Evolutionary conservation across 1,140 invertebrate species (phyloP).

Genomic region (Pseudomyrmex sp.): DNA sequence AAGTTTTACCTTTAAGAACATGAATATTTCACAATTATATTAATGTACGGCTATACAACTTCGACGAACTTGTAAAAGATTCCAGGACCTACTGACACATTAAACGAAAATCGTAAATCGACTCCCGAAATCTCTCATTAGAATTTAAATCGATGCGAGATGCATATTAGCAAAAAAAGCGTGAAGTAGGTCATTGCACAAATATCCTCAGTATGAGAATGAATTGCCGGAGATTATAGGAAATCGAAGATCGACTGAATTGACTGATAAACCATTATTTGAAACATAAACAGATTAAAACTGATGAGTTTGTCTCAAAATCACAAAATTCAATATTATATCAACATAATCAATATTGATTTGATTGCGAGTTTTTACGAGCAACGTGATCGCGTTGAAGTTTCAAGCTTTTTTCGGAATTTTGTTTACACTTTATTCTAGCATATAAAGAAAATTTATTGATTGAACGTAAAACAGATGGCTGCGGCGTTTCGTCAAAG

Average conservation of each 20-base stretch:
- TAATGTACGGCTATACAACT: background rate
- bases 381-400: background rate
- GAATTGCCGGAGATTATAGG: conserved; percentile 39
- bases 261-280: conserved; percentile 25
- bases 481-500: conserved; percentile 8
- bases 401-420: background rate
- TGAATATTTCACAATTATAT: conserved; percentile 18
- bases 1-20: background rate
- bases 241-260: conserved; percentile 35
- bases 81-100: conserved; percentile 8
- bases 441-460: background rate
- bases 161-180: conserved; percentile 23
- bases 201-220: conserved; percentile 1
- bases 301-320: background rate
- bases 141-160: conserved; percentile 35
- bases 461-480: conserved; percentile 13
- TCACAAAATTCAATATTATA: conserved; percentile 13
- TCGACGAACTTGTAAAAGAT: conserved; percentile 15
- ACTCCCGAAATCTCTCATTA: conserved; percentile 1
- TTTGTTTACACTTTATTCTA: background rate
- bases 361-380: no score
- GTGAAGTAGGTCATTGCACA: conserved; percentile 14
- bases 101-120: conserved; percentile 33
- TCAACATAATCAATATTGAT: no score
- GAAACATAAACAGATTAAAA: conserved; percentile 4